phyloP scores from a whole-genome alignment of 37 sponge, comb jelly and placozoan genomes.

The Theonella swinhoei region DNA sequence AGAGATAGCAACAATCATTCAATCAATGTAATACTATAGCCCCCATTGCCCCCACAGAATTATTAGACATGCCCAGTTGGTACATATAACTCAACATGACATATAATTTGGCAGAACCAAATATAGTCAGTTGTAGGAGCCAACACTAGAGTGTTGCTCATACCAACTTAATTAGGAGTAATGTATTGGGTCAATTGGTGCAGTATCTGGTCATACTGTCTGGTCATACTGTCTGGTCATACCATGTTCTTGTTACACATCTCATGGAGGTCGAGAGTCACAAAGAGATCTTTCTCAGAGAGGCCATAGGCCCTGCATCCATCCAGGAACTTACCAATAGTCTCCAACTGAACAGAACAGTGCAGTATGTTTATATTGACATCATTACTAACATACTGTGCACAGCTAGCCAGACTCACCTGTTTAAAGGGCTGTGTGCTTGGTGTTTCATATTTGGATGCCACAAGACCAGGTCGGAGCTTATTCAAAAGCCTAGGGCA shows the following conservation, averaged over 20 bases:
- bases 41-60: too few species aligned
- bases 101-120: neutral
- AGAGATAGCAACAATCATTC: too few species aligned
- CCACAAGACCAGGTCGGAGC: constrained; percentile 32
- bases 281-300: constrained; percentile 58
- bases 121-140: neutral
- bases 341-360: constrained; percentile 40
- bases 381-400: too few species aligned
- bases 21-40: too few species aligned
- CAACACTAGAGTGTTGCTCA: too few species aligned
- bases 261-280: constrained; percentile 64
- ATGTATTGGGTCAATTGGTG: neutral
- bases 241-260: constrained; percentile 54
- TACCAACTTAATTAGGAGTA: neutral
- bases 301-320: constrained; percentile 65
- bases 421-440: constrained; percentile 44
- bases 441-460: constrained; percentile 27
- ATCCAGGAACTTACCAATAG: constrained; percentile 48
- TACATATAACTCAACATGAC: too few species aligned
- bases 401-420: too few species aligned
- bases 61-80: too few species aligned
- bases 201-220: neutral
- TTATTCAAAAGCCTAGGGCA: constrained; percentile 37
- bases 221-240: neutral
- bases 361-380: neutral